These are phyloP conservation scores for Spinibarbus caldwelli DNA, from an alignment of 2,797 vertebrate species.

Conservation along the genomic window DNA sequence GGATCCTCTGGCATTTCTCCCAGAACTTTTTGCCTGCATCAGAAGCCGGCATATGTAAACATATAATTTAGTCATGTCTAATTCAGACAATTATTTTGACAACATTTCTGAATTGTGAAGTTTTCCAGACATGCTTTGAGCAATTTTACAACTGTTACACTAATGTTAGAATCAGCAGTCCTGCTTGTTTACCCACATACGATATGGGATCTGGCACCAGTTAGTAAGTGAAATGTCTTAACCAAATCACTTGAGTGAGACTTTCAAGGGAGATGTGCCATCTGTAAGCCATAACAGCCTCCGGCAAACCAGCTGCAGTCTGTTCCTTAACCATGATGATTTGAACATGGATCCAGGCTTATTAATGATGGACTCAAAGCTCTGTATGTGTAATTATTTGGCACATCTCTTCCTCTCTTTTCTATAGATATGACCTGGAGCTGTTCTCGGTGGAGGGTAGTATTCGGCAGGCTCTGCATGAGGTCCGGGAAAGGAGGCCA, in stretches of 20 bases:
- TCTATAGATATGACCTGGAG: constrained; percentile 82
- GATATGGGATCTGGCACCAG: neutral
- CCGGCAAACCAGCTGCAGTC: neutral
- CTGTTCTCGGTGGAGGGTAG: constrained; percentile 86
- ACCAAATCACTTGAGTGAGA: constrained; percentile 6
- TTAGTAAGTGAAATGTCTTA: neutral
- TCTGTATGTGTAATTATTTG: constrained; percentile 33
- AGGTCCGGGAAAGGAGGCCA: constrained; percentile 80
- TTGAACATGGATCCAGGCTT: neutral
- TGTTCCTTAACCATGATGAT: neutral
- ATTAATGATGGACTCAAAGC: constrained; percentile 26
- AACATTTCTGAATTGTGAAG: neutral
- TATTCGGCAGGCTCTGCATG: constrained; percentile 85
- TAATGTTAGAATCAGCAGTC: neutral
- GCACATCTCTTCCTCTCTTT: neutral
- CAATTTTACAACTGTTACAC: neutral
- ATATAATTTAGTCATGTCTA: neutral
- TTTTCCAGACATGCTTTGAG: neutral
- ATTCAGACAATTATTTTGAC: neutral
- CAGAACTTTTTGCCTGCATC: constrained; percentile 2
- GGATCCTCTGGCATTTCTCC: neutral
- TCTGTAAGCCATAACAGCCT: neutral
- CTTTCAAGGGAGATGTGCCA: neutral
- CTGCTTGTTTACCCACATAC: neutral
- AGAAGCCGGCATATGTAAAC: neutral